A percentile compares a stretch with the other conserved stretches of the same genome.
phyloP scores from a whole-genome alignment of 2,797 vertebrate genomes.

The Cyclopterus lumpus region DNA sequence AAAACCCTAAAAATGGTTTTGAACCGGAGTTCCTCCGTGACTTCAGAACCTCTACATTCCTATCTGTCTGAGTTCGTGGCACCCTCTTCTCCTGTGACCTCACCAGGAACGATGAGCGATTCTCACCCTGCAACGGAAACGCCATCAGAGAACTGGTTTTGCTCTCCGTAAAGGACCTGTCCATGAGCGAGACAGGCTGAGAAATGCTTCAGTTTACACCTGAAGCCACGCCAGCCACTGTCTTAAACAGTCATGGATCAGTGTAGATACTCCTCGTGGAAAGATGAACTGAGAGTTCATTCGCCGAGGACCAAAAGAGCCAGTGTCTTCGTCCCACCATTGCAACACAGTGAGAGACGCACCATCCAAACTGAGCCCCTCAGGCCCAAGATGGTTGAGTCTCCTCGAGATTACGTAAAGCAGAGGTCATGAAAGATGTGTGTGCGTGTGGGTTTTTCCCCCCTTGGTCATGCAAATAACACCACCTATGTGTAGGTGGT shows the following conservation, averaged over 20 bases:
- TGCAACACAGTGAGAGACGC: constrained; percentile 27
- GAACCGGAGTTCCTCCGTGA: constrained; percentile 13
- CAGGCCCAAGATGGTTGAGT: constrained; percentile 33
- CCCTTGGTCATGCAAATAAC: constrained; percentile 44
- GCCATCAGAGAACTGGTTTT: constrained; percentile 24
- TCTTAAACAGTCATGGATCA: constrained; percentile 39
- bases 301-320: neutral
- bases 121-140: constrained; percentile 33
- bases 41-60: constrained; percentile 19
- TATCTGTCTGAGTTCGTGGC: constrained; percentile 26
- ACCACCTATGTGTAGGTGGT: constrained; percentile 62
- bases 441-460: neutral
- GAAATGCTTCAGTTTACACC: constrained; percentile 33
- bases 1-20: constrained; percentile 17
- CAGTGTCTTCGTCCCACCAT: constrained; percentile 44
- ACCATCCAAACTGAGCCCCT: constrained; percentile 36
- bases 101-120: neutral
- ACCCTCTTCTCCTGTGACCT: constrained; percentile 35
- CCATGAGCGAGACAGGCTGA: constrained; percentile 31
- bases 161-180: constrained; percentile 27
- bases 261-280: constrained; percentile 29
- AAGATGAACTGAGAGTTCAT: neutral
- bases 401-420: constrained; percentile 31
- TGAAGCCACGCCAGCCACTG: constrained; percentile 13
- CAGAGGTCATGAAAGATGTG: constrained; percentile 35